phyloP scores from a whole-genome alignment of 2,797 vertebrate species.

The Parauchenoglanis ngamensis region DNA sequence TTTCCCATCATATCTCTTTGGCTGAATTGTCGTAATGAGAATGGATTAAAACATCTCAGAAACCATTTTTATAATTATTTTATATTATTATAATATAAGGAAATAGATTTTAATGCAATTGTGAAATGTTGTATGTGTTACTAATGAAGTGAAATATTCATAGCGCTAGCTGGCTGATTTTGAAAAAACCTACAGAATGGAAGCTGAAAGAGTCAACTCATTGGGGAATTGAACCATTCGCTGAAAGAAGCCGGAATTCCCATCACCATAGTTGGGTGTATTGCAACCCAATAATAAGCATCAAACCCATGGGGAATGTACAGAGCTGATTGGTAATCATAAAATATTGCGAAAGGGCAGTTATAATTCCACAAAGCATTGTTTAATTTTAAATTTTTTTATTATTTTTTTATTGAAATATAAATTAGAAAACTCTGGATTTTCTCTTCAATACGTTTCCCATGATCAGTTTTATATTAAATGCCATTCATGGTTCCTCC shows the following conservation, averaged over 20 bases:
- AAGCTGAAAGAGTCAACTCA: neutral
- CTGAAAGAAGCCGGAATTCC: neutral
- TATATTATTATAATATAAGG: neutral
- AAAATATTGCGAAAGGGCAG: neutral
- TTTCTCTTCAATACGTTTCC: neutral
- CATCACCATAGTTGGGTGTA: neutral
- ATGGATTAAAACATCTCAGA: neutral
- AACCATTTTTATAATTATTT: neutral
- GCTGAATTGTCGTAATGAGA: neutral
- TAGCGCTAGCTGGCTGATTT: neutral
- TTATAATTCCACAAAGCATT: neutral
- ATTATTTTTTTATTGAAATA: neutral
- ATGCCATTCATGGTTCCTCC: neutral
- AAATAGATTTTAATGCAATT: neutral
- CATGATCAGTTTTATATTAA: neutral
- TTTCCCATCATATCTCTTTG: neutral
- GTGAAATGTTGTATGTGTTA: no score
- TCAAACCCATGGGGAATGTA: neutral
- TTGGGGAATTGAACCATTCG: neutral
- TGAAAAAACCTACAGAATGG: neutral
- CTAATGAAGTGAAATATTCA: neutral
- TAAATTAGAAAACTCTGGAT: no score
- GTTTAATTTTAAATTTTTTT: neutral
- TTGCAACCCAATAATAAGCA: neutral
- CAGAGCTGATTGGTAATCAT: constrained; percentile 1